phyloP scores from a whole-genome alignment of 1,140 invertebrate species.

The Solen grandis region DNA sequence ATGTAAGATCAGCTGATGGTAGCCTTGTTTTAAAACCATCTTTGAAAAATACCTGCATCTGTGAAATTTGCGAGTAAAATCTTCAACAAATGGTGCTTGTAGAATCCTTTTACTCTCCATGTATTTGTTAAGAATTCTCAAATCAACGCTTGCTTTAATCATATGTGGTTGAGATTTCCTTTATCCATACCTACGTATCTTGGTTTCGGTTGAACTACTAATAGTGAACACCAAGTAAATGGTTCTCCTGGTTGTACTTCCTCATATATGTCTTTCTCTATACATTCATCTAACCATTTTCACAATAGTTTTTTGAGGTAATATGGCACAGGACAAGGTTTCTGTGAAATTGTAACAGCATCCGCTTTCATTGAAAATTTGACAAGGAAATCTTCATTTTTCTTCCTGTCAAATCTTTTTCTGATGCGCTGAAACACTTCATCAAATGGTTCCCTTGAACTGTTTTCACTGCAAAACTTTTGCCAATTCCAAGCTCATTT shows the following conservation, averaged over 20 bases:
- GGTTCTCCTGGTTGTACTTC: slow-evolving; percentile 4
- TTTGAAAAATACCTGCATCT: slow-evolving; percentile 47
- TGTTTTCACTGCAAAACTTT: not conserved
- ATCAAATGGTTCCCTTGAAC: not conserved
- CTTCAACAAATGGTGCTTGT: slow-evolving; percentile 37
- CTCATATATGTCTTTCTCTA: slow-evolving; percentile 20
- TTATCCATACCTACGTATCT: slow-evolving; percentile 14
- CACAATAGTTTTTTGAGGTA: not conserved
- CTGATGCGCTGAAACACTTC: slow-evolving; percentile 8
- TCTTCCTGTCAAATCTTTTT: not conserved
- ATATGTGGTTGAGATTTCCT: slow-evolving; percentile 48
- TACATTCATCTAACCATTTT: slow-evolving; percentile 17
- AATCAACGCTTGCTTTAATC: slow-evolving; percentile 49
- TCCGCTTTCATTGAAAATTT: slow-evolving; percentile 11
- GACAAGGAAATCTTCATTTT: slow-evolving; percentile 16
- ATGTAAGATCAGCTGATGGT: slow-evolving; percentile 48
- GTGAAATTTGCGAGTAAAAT: slow-evolving; percentile 49
- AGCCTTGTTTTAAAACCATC: slow-evolving; percentile 31
- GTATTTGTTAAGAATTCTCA: slow-evolving; percentile 44
- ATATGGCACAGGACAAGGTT: slow-evolving; percentile 19
- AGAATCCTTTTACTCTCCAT: slow-evolving; percentile 42
- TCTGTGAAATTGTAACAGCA: slow-evolving; percentile 1
- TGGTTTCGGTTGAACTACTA: slow-evolving; percentile 25
- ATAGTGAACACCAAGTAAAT: slow-evolving; percentile 25
- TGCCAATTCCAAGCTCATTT: not conserved